Evolutionary conservation across 2,888 invertebrate genomes (phyloP).

Genomic region (Tortricodes alternella): DNA sequence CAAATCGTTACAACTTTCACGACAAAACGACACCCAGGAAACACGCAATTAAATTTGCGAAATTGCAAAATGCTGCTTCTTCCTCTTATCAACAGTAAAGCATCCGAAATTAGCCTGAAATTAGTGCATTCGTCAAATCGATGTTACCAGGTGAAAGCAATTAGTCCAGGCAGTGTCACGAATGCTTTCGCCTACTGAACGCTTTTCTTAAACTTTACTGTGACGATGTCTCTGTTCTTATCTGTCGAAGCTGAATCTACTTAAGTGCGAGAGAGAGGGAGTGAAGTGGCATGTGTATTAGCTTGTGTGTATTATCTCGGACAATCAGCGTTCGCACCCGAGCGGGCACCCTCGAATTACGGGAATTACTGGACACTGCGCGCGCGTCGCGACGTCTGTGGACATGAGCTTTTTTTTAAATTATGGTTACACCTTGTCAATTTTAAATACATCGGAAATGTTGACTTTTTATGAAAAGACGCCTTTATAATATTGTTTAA

Average conservation of each 20-base stretch:
- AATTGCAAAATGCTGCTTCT: constrained; percentile 5
- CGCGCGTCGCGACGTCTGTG: constrained; percentile 35
- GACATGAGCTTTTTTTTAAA: constrained; percentile 38
- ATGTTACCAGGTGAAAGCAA: constrained; percentile 53
- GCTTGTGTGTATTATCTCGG: constrained; percentile 52
- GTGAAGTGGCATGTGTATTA: constrained; percentile 37
- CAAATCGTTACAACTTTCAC: background rate
- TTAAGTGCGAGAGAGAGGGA: background rate
- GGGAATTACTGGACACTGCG: constrained; percentile 62
- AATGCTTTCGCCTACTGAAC: too few species aligned
- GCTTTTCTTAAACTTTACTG: too few species aligned
- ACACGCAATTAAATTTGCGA: constrained; percentile 6
- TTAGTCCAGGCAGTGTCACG: constrained; percentile 52
- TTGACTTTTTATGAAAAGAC: too few species aligned
- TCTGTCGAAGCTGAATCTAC: too few species aligned
- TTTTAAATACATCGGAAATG: background rate
- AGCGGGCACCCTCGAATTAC: constrained; percentile 74
- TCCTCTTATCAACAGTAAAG: constrained; percentile 18
- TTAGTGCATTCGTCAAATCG: constrained; percentile 20
- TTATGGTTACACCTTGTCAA: background rate
- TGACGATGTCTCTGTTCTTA: too few species aligned
- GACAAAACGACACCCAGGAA: background rate
- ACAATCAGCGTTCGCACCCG: constrained; percentile 68
- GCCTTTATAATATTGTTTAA: too few species aligned
- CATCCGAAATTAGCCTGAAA: constrained; percentile 14